Evolutionary conservation across 2,797 vertebrate species (phyloP), one percentile per base, ranked within the genome.

Genomic region (Parauchenoglanis punctatus): DNA sequence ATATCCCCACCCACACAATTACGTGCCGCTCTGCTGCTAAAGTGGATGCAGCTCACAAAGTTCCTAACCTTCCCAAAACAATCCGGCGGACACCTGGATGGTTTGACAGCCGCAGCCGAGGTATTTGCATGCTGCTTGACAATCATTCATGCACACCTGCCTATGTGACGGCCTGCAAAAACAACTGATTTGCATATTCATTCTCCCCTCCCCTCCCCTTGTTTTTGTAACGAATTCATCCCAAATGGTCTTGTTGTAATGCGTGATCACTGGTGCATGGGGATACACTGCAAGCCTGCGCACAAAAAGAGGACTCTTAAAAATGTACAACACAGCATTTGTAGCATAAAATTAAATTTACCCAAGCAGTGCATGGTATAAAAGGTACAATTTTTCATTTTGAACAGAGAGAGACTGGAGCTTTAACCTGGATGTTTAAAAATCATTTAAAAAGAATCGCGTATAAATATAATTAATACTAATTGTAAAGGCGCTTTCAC

Each of bases 91-190:
- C 84, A 67, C 23, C 31, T 87, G 7, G 23, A 81, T 56, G 49
- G 44, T 25, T 52, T 75, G 78, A 75, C 83, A 88, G 75, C 31
- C 59, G 63, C 56, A 85, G 75, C 58, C 46, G 56, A 73, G 63
- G 61, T 81, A 85, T 89, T 91, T 90, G 88, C 89, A 90, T 90
- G 85, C 63, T 85, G 70, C 87, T 86, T 85, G 76, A 86, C 81
- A 84, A 86, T 86, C 86, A 81, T 85, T 88, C 90, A 90, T 63
- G 81, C 87, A 46, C 91, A 91, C 89, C 88, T 89, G 89, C 78
- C 56, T 88, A 77, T 87, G 88, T 63, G 87, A 86, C 20, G 76
- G 87, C 88, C 73, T 56, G 70, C 76, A 86, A 88, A 84, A 90
- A 90, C 88, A 91, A 65, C 49, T 18, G 25, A 76, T 89, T 81